Evolutionary conservation across 1,140 invertebrate genomes (phyloP), one percentile per base, ranked within the genome.

Genomic region (Notospermus geniculatus): DNA sequence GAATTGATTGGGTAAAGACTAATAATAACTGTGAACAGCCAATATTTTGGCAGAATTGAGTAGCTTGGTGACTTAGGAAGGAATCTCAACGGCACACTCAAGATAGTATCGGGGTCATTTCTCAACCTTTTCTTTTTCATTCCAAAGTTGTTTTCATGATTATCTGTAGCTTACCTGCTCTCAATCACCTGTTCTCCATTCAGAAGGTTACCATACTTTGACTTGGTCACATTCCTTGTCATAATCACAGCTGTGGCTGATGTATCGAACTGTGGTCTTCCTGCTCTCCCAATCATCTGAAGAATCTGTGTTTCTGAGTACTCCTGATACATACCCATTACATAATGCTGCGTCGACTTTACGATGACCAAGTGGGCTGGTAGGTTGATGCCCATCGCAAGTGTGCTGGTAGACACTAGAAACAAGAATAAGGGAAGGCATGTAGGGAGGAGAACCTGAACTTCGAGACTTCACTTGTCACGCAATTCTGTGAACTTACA

Each of bases 211-310:
- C 83, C 78, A 74, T 82, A 83, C 67, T 80, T 81, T 36, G 54
- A 36, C 80, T 82, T 60, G 59, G 73, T 64, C 45, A 41, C 50
- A 27, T 64, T 70, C 62, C 87, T 86, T 0, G 91, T 93, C 86
- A 93, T 88, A 62, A 93, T 92, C 27, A 92, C 86, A n/a, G 89
- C 90, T 17, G 86, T 88, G 5, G 88, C 90, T 62, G 83, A 83
- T 0, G 83, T 86, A 79, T 92, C 90, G 82, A 87, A 91, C 78
- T 91, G 90, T 22, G 90, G 89, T 70, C 90, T 77, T 0, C 91
- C 90, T 30, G 91, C 91, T 66, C 91, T 80, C 0, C 91, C 91
- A 58, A 91, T 89, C 90, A 93, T 92, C 82, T 93, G 91, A 22
- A 90, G 80, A 9, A 93, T 81, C 60, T 88, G 87, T 55, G 85